These are phyloP conservation scores for Naja naja DNA, from an alignment of 2,113 vertebrate species.

Conservation along the genomic window DNA sequence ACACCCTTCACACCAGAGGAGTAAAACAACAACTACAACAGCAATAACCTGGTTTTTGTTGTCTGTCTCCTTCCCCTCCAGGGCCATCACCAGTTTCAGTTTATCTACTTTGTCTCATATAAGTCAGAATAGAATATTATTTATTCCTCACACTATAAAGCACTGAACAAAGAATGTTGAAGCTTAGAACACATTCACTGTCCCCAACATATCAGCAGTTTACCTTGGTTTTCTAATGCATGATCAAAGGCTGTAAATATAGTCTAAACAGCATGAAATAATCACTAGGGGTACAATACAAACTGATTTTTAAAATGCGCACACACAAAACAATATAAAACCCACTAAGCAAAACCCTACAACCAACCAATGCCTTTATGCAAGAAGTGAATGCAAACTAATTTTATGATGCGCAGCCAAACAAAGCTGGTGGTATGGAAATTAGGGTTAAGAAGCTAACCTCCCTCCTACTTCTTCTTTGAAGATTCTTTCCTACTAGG, in stretches of 20 bases:
- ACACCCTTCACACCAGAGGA: background rate
- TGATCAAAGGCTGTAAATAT: constrained; percentile 75
- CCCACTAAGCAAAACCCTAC: constrained; percentile 45
- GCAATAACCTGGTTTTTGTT: background rate
- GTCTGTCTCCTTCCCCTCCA: background rate
- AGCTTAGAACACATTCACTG: constrained; percentile 22
- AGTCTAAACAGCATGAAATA: constrained; percentile 79
- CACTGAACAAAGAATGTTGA: constrained; percentile 50
- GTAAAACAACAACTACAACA: background rate
- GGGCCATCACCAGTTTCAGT: background rate
- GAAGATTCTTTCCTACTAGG: constrained; percentile 69
- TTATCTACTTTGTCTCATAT: background rate
- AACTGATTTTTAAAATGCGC: constrained; percentile 62
- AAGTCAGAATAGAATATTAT: background rate
- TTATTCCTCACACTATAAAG: constrained; percentile 30
- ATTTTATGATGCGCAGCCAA: constrained; percentile 72
- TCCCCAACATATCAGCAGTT: constrained; percentile 63
- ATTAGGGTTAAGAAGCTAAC: constrained; percentile 66
- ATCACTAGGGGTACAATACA: constrained; percentile 67
- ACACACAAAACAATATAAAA: constrained; percentile 40
- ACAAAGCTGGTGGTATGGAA: constrained; percentile 61
- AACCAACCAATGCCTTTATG: constrained; percentile 41
- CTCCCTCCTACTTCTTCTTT: constrained; percentile 65
- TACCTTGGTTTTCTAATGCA: constrained; percentile 69
- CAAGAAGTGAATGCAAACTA: constrained; percentile 50